Conservation (phyloP, 1,140 invertebrate genomes). For the Neodiprion virginianus region DNA sequence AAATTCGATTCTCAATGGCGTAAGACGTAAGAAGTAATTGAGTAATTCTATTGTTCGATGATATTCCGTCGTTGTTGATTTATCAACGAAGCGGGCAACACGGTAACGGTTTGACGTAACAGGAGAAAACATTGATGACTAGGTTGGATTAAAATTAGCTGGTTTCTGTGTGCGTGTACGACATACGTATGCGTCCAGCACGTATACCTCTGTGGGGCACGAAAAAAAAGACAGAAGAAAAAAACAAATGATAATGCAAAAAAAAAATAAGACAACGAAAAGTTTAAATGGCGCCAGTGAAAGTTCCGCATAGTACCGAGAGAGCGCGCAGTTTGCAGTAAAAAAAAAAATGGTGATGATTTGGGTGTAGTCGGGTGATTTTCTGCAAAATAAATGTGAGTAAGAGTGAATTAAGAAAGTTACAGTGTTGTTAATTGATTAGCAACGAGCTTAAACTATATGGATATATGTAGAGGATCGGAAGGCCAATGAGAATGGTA, state of each 20-base stretch:
- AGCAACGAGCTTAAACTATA: not conserved
- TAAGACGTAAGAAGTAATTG: not conserved
- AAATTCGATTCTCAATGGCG: not conserved
- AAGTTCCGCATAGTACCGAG: slow-evolving; percentile 37
- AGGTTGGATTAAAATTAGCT: not conserved
- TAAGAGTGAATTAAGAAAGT: slow-evolving; percentile 44
- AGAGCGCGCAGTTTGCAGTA: slow-evolving; percentile 35
- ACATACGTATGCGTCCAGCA: not conserved
- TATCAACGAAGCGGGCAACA: too few species aligned
- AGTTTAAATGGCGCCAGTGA: slow-evolving; percentile 8
- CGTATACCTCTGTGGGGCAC: not conserved
- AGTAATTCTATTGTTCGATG: too few species aligned
- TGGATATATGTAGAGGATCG: not conserved
- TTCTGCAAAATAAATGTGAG: slow-evolving; percentile 52
- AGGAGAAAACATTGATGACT: not conserved
- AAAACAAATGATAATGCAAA: not conserved
- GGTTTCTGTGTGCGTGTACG: not conserved
- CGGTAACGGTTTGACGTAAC: too few species aligned
- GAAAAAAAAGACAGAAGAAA: not conserved
- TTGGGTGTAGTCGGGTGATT: slow-evolving; percentile 57
- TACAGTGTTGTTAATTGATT: slow-evolving; percentile 38
- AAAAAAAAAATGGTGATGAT: slow-evolving; percentile 58
- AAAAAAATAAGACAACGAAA: not conserved
- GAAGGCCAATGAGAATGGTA: not conserved
- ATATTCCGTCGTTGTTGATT: too few species aligned